Evolutionary conservation across 2,797 vertebrate genomes (phyloP).

Genomic region (Psittacula derbiana): DNA sequence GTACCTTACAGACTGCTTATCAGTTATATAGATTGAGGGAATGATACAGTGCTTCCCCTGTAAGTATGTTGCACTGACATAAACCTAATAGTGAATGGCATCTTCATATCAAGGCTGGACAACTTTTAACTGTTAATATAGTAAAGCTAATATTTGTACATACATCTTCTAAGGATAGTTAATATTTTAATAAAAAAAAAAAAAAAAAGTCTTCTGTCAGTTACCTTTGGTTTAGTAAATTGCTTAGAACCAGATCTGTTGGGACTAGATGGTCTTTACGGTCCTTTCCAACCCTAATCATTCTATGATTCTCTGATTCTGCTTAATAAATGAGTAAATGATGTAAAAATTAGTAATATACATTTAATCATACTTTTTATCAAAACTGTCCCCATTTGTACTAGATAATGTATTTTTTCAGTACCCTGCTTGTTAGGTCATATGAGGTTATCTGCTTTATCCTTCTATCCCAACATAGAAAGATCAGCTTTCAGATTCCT

Average conservation of each 20-base stretch:
- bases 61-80: neutral
- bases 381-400: neutral
- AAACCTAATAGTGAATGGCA: neutral
- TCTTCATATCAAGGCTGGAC: neutral
- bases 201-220: neutral
- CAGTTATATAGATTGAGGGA: neutral
- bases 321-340: neutral
- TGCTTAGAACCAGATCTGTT: neutral
- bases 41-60: neutral
- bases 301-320: neutral
- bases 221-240: neutral
- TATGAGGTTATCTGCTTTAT: neutral
- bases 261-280: neutral
- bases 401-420: neutral
- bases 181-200: neutral
- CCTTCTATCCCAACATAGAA: neutral
- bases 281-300: neutral
- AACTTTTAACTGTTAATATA: neutral
- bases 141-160: neutral
- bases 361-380: neutral
- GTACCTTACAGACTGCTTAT: neutral
- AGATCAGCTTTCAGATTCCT: neutral
- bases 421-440: neutral
- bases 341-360: neutral
- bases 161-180: neutral